Percentiles rank a stretch among this genome's conserved stretches.
These are phyloP conservation scores for Dysdera silvatica DNA, from an alignment of 1,140 invertebrate genomes.

Conservation along the genomic window DNA sequence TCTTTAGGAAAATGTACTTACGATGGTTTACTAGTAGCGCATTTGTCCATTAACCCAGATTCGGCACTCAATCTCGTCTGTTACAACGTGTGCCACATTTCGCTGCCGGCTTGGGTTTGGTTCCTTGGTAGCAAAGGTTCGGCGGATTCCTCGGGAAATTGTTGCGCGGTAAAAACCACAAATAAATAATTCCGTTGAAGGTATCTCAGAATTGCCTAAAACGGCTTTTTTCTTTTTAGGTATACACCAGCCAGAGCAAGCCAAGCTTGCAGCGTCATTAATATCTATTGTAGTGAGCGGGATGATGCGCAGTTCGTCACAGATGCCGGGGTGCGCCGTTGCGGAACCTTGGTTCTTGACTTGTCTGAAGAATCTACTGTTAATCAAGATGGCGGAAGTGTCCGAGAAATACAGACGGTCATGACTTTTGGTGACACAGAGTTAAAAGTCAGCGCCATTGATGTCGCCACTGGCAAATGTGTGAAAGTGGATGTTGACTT, in stretches of 20 bases:
- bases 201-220: too few species aligned
- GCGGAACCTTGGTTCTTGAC: constrained; percentile 50
- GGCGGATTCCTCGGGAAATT: too few species aligned
- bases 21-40: too few species aligned
- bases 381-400: constrained; percentile 15
- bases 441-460: constrained; percentile 50
- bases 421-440: constrained; percentile 56
- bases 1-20: too few species aligned
- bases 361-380: constrained; percentile 36
- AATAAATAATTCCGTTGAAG: too few species aligned
- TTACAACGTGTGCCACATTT: too few species aligned
- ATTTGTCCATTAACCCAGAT: too few species aligned
- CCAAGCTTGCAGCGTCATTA: constrained; percentile 49
- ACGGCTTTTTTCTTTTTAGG: too few species aligned
- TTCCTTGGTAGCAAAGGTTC: too few species aligned
- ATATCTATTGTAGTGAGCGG: constrained; percentile 49
- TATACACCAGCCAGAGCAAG: constrained; percentile 50
- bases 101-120: too few species aligned
- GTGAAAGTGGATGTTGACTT: constrained; percentile 52
- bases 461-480: constrained; percentile 47
- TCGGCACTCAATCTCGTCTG: too few species aligned
- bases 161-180: too few species aligned
- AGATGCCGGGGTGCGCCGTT: constrained; percentile 48
- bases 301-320: constrained; percentile 49
- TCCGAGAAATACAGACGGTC: constrained; percentile 49